Conservation (phyloP, 2,797 vertebrate species). For the Neostethus bicornis region DNA sequence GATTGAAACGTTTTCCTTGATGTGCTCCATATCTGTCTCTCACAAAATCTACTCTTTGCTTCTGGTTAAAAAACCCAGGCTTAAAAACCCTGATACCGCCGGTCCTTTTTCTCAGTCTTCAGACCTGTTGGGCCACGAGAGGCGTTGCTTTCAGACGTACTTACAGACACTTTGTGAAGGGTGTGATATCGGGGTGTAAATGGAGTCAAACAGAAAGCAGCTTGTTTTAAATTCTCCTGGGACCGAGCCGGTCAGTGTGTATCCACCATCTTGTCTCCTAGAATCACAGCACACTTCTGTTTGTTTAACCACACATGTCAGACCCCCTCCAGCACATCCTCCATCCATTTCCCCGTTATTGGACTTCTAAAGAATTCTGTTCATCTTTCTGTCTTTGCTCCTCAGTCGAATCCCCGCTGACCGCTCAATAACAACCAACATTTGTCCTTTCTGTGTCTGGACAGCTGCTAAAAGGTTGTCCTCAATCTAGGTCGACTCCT, state of each 20-base stretch:
- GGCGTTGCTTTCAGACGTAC: neutral
- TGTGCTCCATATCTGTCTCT: no score
- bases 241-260: slow-evolving; percentile 13
- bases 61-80: no score
- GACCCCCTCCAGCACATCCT: no score
- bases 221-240: slow-evolving; percentile 15
- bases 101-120: no score
- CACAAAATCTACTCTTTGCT: no score
- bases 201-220: slow-evolving; percentile 35
- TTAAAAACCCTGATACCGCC: no score
- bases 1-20: no score
- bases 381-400: slow-evolving; percentile 1
- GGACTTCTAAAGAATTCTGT: no score
- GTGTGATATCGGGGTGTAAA: slow-evolving; percentile 37
- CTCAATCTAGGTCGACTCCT: slow-evolving; percentile 14
- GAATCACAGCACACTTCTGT: neutral
- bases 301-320: slow-evolving; percentile 21
- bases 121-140: no score
- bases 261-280: slow-evolving; percentile 8
- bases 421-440: slow-evolving; percentile 10
- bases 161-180: slow-evolving; percentile 17
- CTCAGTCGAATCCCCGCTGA: slow-evolving; percentile 17
- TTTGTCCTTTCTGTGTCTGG: slow-evolving; percentile 3
- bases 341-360: no score
- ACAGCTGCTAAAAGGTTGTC: slow-evolving; percentile 34